A percentile compares a stretch with the other conserved stretches of the same genome.
Conservation (phyloP, 2,113 vertebrate species). For the Alligator mississippiensis region DNA sequence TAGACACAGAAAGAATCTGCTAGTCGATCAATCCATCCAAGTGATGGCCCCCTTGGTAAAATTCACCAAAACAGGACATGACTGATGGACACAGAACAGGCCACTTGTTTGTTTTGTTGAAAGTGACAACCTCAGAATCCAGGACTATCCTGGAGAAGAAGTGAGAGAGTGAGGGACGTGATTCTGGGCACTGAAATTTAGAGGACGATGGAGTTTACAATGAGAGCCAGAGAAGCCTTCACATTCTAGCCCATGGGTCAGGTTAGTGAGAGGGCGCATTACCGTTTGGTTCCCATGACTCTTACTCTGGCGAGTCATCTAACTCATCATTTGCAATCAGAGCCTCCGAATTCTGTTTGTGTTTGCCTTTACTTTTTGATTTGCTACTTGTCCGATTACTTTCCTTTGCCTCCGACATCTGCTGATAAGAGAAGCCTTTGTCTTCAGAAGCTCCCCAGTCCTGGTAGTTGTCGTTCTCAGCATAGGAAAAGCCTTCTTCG, state of each 20-base stretch:
- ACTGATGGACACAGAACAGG: neutral
- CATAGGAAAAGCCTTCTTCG: conserved; percentile 78
- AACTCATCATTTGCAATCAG: conserved; percentile 88
- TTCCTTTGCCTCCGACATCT: conserved; percentile 80
- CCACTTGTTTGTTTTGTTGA: neutral
- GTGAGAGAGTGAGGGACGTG: conserved; percentile 45
- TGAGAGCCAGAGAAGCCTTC: conserved; percentile 56
- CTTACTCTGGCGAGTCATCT: conserved; percentile 85
- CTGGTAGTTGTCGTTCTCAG: conserved; percentile 82
- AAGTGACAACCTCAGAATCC: neutral
- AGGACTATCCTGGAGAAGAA: conserved; percentile 35
- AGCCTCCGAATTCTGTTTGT: conserved; percentile 84
- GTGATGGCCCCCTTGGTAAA: neutral
- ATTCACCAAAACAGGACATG: neutral
- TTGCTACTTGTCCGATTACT: conserved; percentile 83
- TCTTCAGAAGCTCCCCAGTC: conserved; percentile 81
- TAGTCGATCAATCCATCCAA: neutral
- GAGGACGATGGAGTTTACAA: conserved; percentile 44
- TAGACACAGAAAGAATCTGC: neutral
- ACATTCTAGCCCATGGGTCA: conserved; percentile 83
- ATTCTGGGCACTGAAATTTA: conserved; percentile 22
- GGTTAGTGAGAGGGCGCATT: conserved; percentile 23
- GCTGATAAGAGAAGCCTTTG: conserved; percentile 85
- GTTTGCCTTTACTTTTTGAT: conserved; percentile 86
- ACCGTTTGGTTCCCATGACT: neutral